phyloP scores from a whole-genome alignment of 1,140 invertebrate species.

The Trissolcus basalis region DNA sequence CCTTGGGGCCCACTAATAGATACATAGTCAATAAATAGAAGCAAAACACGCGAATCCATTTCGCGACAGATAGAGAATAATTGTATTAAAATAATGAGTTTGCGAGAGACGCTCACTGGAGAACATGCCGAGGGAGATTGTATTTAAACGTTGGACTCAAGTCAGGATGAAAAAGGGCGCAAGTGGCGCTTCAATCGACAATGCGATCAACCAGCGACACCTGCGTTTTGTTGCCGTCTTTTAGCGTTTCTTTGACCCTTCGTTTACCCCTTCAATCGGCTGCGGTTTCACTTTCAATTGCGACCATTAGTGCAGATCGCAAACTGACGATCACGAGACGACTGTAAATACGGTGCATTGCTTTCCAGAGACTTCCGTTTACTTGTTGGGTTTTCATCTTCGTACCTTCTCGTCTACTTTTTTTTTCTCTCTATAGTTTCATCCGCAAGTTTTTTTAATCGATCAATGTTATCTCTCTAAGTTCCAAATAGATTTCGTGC shows the following conservation, averaged over 20 bases:
- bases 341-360: constrained; percentile 53
- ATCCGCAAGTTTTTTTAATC: constrained; percentile 58
- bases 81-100: constrained; percentile 7
- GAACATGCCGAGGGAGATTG: too few species aligned
- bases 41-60: too few species aligned
- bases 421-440: background rate
- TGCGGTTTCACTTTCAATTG: constrained; percentile 10
- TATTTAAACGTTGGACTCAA: too few species aligned
- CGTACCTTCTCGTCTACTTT: background rate
- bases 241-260: background rate
- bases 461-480: constrained; percentile 55
- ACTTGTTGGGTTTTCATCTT: background rate
- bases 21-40: constrained; percentile 38
- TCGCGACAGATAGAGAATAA: constrained; percentile 17
- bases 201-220: constrained; percentile 16
- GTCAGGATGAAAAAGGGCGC: background rate
- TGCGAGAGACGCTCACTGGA: constrained; percentile 5
- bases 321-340: constrained; percentile 9
- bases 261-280: background rate
- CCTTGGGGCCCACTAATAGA: constrained; percentile 43
- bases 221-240: too few species aligned
- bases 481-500: constrained; percentile 52
- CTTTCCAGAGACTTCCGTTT: constrained; percentile 15
- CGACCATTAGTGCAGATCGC: constrained; percentile 8
- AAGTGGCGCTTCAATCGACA: constrained; percentile 33